Evolutionary conservation across 2,113 vertebrate species (phyloP), one percentile per base, ranked within the genome.

Genomic region (Elgaria multicarinata): DNA sequence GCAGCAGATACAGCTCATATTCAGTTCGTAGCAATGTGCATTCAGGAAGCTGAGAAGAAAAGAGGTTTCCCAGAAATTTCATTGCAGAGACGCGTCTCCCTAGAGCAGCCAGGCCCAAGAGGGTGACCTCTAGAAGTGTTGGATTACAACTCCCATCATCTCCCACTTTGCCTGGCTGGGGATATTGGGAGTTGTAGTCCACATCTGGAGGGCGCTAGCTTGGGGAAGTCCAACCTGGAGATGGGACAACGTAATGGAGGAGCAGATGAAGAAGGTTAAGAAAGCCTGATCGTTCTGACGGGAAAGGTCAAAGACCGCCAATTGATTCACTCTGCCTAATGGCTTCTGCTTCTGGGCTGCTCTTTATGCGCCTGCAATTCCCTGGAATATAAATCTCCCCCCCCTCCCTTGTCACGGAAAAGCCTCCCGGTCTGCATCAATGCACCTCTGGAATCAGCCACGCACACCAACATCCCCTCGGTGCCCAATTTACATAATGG

Each of bases 401-500:
- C 39, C 55, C 39, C 42, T 42, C 39, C 55, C 39, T 53, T 42
- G 36, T 55, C 46, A 33, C 24, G 39, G 46, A 42, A 74, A 75
- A 71, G 6, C 79, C 4, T n/a, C 76, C n/a, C 6, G 8, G 33
- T 14, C 78, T 50, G n/a, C 78, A n/a, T n/a, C 50, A 69, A 42
- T 42, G 77, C 10, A 28, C 10, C 44, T 64, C 33, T 8, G 44
- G 79, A 66, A 50, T 75, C 80, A 87, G 67, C 36, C 85, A 14
- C 71, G 78, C 83, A 87, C 83, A 36, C 80, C 44, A 82, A 24
- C 53, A 9, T 13, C 10, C 14, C 55, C 1, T 58, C 9, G 18
- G 9, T 16, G 67, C 16, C 89, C 39, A 18, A n/a, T 66, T 80
- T 91, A 39, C n/a, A 82, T 88, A 86, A 87, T n/a, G 53, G 20